A percentile compares a stretch with the other conserved stretches of the same genome.
phyloP scores from a whole-genome alignment of 2,797 vertebrate genomes.

The Premnoplex brunnescens region DNA sequence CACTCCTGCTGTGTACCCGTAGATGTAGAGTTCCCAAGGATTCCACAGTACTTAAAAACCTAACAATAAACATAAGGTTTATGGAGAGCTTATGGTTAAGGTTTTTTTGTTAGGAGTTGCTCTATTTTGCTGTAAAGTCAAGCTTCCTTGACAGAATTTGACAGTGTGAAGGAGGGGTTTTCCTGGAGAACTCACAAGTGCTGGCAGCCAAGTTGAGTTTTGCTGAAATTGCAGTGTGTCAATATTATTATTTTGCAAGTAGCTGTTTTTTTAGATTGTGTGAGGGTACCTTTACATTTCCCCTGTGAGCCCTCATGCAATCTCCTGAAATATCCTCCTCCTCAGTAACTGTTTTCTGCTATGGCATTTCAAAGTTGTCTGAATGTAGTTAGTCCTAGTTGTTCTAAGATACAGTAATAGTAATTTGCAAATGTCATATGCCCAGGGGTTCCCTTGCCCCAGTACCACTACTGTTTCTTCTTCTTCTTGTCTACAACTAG shows the following conservation, averaged over 20 bases:
- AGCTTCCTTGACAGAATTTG: neutral
- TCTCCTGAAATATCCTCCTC: neutral
- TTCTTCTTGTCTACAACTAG: neutral
- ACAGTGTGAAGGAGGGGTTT: neutral
- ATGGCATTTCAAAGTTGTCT: neutral
- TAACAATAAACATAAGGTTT: neutral
- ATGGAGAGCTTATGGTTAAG: neutral
- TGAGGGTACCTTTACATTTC: neutral
- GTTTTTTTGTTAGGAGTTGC: neutral
- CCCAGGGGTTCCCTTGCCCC: neutral
- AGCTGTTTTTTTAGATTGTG: neutral
- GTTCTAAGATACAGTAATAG: neutral
- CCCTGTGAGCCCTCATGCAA: neutral
- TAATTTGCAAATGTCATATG: neutral
- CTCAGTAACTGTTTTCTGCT: neutral
- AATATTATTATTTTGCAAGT: neutral
- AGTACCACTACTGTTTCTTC: neutral
- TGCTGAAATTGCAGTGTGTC: neutral
- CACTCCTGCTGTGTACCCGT: neutral
- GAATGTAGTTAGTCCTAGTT: neutral
- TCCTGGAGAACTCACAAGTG: neutral
- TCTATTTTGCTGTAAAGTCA: neutral
- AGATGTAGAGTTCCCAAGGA: neutral
- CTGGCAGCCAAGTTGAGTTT: neutral
- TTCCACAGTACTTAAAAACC: neutral